Conservation (phyloP, 2,888 invertebrate species). For the Trisateles emortualis region DNA sequence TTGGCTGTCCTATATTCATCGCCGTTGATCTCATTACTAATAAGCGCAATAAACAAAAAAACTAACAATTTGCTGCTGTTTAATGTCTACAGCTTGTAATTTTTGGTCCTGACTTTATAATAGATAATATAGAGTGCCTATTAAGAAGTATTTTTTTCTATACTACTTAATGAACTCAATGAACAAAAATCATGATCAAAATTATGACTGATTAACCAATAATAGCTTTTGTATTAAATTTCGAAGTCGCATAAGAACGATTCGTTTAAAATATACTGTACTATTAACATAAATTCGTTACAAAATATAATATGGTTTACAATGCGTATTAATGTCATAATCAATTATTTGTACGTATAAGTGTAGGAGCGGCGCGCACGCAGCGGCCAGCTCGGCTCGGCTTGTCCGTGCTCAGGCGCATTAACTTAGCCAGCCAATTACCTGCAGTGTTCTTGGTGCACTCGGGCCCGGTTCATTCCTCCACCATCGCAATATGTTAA, state of each 20-base stretch:
- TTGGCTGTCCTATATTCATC: too few species aligned
- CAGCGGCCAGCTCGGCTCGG: constrained; percentile 16
- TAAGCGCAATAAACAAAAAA: too few species aligned
- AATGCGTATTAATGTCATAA: constrained; percentile 50
- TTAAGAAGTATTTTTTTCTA: too few species aligned
- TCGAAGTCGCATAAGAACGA: background rate
- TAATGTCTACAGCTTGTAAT: too few species aligned
- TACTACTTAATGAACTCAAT: too few species aligned
- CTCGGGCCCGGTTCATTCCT: constrained; percentile 53
- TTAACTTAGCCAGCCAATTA: constrained; percentile 76
- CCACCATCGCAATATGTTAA: constrained; percentile 78
- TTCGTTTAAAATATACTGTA: background rate
- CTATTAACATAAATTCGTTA: constrained; percentile 7
- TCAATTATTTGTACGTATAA: constrained; percentile 46
- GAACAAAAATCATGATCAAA: too few species aligned
- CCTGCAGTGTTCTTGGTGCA: constrained; percentile 60
- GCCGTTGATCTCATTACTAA: too few species aligned
- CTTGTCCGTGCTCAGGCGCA: constrained; percentile 58
- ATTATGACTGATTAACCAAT: too few species aligned
- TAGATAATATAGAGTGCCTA: too few species aligned
- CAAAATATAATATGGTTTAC: constrained; percentile 32
- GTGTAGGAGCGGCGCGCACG: constrained; percentile 21
- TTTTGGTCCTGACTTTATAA: too few species aligned
- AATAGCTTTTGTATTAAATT: background rate
- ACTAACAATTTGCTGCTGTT: too few species aligned